phyloP scores from a whole-genome alignment of 2,797 vertebrate species.

The Lepus townsendii region DNA sequence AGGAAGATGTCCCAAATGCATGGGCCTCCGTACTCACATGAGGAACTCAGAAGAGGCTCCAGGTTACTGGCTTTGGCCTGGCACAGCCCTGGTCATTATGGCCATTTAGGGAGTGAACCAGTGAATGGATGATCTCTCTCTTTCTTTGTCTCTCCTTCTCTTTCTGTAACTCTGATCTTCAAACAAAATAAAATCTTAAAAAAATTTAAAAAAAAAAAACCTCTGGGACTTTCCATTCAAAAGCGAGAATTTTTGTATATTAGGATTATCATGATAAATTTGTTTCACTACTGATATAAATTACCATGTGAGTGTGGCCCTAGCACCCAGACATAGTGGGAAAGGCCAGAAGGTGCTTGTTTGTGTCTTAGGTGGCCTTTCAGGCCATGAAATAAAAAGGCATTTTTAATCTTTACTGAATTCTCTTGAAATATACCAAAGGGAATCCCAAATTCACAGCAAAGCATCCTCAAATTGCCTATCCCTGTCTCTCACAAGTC shows the following conservation, averaged over 20 bases:
- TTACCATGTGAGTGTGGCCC: not conserved
- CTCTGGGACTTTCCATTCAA: not conserved
- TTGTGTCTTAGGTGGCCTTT: not conserved
- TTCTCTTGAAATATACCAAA: constrained; percentile 51
- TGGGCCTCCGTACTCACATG: too few species aligned
- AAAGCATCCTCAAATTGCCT: constrained; percentile 62
- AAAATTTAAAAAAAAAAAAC: not conserved
- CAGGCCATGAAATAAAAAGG: constrained; percentile 40
- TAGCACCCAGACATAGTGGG: not conserved
- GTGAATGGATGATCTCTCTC: too few species aligned
- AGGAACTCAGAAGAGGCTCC: too few species aligned
- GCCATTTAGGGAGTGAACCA: too few species aligned
- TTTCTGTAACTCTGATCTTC: too few species aligned
- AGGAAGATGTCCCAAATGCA: too few species aligned
- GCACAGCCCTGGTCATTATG: too few species aligned
- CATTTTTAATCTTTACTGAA: constrained; percentile 62
- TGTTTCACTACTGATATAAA: constrained; percentile 22
- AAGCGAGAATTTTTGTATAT: not conserved
- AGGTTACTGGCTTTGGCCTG: too few species aligned
- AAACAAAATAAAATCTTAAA: too few species aligned
- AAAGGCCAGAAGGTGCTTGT: not conserved
- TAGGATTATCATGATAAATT: not conserved
- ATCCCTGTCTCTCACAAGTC: not conserved
- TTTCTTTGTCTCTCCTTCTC: too few species aligned
- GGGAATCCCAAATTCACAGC: constrained; percentile 61